Base-by-base conservation (phyloP, 2,113 vertebrate species). In the Grallaria varia region DNA sequence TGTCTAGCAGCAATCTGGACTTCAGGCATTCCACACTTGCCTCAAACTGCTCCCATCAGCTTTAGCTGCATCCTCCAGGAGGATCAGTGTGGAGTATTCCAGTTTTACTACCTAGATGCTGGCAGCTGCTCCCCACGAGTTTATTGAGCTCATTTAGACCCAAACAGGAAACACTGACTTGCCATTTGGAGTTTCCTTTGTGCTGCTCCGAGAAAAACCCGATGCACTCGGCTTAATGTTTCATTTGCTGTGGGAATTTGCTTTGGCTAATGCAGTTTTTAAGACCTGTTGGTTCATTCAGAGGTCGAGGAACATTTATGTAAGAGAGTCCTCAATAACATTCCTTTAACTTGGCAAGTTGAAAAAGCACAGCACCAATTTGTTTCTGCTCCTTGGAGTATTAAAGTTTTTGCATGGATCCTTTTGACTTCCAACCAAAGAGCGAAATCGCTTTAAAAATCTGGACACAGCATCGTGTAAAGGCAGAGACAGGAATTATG, bases 221-320 rank as follows among this genome's bases (percentile, higher is more conserved):
- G 60, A 58, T 75, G 62, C 47, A 8, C 78, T 95, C 4, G 0
- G 63, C 87, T 96, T 49, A 88, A 96, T 87, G 89, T 92, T 98
- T 95, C 91, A 85, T 97, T 97, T 96, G 89, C 93, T 94, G 9
- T 52, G 96, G 97, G 97, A 97, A 97, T 96, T 97, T 96, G 73
- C 96, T 95, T 96, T 97, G 97, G 94, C 91, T 96, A 83, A 95
- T 95, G 94, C 83, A 81, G 75, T 72, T 97, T 98, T 98, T 97
- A 98, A 97, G 97, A 97, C 93, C 97, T 98, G 96, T 95, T 97
- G 94, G 98, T 98, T 98, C 98, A 97, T 66, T 96, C 33, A 19
- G 88, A 97, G 98, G 96, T 98, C 96, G 95, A 94, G 91, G 91
- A 97, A 94, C 97, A 87, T 97, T 97, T 98, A 96, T 97, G 80